These are phyloP conservation scores for Anser cygnoides DNA, from an alignment of 2,113 vertebrate genomes.

Conservation along the genomic window DNA sequence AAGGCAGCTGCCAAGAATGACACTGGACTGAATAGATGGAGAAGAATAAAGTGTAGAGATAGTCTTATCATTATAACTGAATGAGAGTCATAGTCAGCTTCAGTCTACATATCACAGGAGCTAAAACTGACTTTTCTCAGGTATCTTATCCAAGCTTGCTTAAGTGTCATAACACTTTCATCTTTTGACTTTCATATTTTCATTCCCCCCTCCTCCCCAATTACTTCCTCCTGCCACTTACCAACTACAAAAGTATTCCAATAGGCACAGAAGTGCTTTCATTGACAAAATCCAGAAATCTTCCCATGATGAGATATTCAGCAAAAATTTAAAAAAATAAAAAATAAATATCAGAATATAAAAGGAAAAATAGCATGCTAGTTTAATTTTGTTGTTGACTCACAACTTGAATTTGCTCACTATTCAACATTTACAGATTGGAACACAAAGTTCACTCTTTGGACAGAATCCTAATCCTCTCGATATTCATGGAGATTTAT, in stretches of 20 bases:
- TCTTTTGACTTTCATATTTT: slow-evolving; percentile 39
- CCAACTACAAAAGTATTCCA: neutral
- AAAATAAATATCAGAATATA: neutral
- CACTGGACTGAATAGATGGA: slow-evolving; percentile 40
- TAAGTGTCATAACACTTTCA: slow-evolving; percentile 53
- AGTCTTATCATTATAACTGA: slow-evolving; percentile 17
- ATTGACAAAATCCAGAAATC: slow-evolving; percentile 24
- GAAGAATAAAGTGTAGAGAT: slow-evolving; percentile 6
- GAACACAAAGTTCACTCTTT: neutral
- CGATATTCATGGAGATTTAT: neutral
- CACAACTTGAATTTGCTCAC: neutral
- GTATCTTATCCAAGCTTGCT: slow-evolving; percentile 41
- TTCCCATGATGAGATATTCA: neutral
- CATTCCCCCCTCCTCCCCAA: neutral
- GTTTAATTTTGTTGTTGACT: neutral
- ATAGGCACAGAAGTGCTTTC: slow-evolving; percentile 25
- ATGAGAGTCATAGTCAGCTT: slow-evolving; percentile 42
- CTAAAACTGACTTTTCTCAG: slow-evolving; percentile 48
- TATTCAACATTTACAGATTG: neutral
- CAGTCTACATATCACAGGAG: slow-evolving; percentile 17
- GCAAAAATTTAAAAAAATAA: slow-evolving; percentile 11
- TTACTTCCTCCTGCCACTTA: slow-evolving; percentile 35
- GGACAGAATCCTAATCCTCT: neutral
- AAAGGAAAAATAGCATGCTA: neutral
- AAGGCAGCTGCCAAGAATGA: slow-evolving; percentile 7